These are phyloP conservation scores for Diplodus puntazzo DNA, from an alignment of 2,797 vertebrate genomes.

Conservation along the genomic window DNA sequence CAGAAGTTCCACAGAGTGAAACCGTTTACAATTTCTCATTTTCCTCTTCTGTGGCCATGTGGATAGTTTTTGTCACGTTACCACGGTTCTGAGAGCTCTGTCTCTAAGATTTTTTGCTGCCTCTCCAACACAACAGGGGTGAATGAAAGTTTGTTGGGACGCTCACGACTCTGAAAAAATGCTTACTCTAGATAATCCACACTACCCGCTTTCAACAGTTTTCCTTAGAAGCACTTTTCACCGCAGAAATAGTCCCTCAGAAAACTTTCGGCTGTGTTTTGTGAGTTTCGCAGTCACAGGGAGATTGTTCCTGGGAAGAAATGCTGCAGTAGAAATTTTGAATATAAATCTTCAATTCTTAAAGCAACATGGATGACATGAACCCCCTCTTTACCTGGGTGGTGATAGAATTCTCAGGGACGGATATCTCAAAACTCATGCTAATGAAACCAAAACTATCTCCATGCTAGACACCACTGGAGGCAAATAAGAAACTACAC, in stretches of 20 bases:
- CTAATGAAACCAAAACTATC: not conserved
- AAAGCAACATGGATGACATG: not conserved
- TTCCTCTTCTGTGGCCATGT: not conserved
- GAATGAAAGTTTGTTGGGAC: conserved; percentile 4
- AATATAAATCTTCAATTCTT: not conserved
- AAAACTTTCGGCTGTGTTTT: conserved; percentile 13
- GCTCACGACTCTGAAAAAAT: not conserved
- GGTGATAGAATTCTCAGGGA: not conserved
- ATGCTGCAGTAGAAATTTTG: not conserved
- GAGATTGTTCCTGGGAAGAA: not conserved
- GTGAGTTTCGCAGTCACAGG: conserved; percentile 8
- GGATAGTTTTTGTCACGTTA: not conserved
- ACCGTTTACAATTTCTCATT: not conserved
- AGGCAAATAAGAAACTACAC: not conserved
- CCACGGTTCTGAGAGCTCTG: not conserved
- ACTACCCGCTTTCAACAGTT: conserved; percentile 7
- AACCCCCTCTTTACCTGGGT: not conserved
- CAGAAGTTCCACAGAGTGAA: no score
- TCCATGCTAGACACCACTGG: not conserved
- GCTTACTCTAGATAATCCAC: not conserved
- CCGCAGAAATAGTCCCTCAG: not conserved
- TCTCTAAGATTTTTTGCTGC: not conserved
- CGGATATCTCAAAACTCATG: not conserved
- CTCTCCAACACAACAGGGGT: not conserved
- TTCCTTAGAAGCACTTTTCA: not conserved